Conservation (phyloP, 2,113 vertebrate genomes). For the Podocnemis expansa region DNA sequence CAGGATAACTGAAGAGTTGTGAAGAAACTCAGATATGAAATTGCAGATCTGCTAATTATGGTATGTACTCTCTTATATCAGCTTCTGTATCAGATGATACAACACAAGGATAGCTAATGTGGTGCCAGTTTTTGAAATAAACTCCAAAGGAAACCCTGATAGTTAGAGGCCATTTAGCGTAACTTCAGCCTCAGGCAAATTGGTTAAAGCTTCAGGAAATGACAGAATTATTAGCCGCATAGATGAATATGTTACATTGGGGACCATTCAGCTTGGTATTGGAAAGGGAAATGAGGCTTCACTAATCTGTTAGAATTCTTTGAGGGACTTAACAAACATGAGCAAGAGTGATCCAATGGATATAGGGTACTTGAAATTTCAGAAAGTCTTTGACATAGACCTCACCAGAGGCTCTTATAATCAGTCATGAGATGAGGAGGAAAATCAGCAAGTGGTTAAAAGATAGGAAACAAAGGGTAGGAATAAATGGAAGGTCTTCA, state of each 20-base stretch:
- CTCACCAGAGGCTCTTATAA: neutral
- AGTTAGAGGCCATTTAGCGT: neutral
- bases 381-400: neutral
- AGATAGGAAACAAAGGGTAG: neutral
- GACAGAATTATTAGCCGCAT: neutral
- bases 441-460: neutral
- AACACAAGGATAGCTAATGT: neutral
- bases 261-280: neutral
- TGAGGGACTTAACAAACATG: neutral
- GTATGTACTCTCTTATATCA: neutral
- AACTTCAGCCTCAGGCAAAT: neutral
- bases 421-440: neutral
- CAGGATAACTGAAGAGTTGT: neutral
- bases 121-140: neutral
- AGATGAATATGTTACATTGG: neutral
- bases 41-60: neutral
- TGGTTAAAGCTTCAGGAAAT: neutral
- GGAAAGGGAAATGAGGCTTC: neutral
- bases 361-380: neutral
- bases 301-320: neutral
- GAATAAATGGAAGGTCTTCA: neutral
- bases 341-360: neutral
- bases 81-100: neutral
- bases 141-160: neutral
- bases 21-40: neutral